These are phyloP conservation scores for Conus canariensis DNA, from an alignment of 2,888 invertebrate species.

Conservation along the genomic window DNA sequence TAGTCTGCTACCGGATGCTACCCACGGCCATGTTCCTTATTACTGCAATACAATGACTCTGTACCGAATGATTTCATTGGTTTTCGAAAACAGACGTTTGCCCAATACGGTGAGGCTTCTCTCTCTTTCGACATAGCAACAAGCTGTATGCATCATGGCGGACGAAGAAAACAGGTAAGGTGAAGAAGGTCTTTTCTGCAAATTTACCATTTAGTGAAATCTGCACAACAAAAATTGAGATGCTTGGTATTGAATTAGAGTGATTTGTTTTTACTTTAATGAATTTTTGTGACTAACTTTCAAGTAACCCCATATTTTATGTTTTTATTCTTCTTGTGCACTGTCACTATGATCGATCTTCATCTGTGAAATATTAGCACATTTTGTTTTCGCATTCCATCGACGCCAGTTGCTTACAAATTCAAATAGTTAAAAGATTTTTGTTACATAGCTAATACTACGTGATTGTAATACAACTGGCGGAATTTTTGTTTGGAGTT, in stretches of 20 bases:
- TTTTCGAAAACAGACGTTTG: neutral
- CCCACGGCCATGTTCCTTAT: conserved; percentile 33
- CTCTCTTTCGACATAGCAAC: conserved; percentile 42
- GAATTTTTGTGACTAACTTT: neutral
- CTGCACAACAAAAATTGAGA: neutral
- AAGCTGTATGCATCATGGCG: conserved; percentile 44
- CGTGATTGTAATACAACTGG: too few species aligned
- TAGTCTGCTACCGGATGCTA: conserved; percentile 38
- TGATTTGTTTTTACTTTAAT: neutral
- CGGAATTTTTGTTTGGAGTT: neutral
- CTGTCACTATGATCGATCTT: too few species aligned
- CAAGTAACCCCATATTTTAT: too few species aligned
- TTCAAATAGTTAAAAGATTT: too few species aligned
- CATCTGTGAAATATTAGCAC: too few species aligned
- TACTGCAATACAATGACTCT: neutral
- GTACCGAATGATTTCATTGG: conserved; percentile 31
- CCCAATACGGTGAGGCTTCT: conserved; percentile 13
- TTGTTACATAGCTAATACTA: too few species aligned
- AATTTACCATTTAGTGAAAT: neutral
- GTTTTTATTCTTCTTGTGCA: too few species aligned
- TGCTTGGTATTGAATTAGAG: neutral
- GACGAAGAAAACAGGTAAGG: conserved; percentile 39
- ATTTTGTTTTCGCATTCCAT: too few species aligned
- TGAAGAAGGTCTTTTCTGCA: neutral
- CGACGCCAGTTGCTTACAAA: too few species aligned